Base-by-base conservation (phyloP, 2,797 vertebrate genomes). In the Jordanella pulchra region DNA sequence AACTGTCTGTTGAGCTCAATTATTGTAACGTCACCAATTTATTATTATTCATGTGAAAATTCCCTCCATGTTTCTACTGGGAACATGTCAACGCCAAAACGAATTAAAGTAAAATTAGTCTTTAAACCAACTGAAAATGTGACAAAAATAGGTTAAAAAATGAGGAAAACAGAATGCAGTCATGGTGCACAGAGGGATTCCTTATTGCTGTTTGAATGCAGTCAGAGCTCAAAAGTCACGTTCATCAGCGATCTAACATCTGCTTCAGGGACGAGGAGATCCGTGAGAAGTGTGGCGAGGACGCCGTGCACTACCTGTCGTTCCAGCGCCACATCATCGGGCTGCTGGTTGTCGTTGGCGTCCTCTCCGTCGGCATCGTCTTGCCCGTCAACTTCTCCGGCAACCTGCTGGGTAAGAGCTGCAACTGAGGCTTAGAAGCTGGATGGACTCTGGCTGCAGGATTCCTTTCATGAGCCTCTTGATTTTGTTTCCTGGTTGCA, bases 271-370 rank as follows among this genome's bases (percentile, higher is more conserved):
- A 98, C 44, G 97, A 98, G 0, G 97, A 98, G 94, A 99, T 98
- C 91, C 93, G 96, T 65, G 97, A 98, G 84, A 99, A 99, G 71
- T 98, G 97, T 3, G 97, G 97, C 0, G 97, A 95, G 48, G 97
- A 99, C 0, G 96, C 97, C 0, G 97, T 98, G 12, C 96, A 98
- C 92, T 98, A 99, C 92, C 94, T 99, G 77, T 98, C 97, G 80
- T 98, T 98, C 93, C 97, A 98, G 92, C 94, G 97, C 12, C 97
- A 98, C 91, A 99, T 99, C 94, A 97, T 99, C 1, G 97, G 97
- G 54, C 94, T 98, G 82, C 93, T 99, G 90, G 97, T 98, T 0
- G 96, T 96, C 0, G 95, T 98, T 51, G 96, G 97, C 0, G 97
- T 99, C 75, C 95, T 99, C 42, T 98, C 97, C 0, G 97, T 99